These are phyloP conservation scores for Rhagoletis pomonella DNA, from an alignment of 1,140 invertebrate species.

Conservation along the genomic window DNA sequence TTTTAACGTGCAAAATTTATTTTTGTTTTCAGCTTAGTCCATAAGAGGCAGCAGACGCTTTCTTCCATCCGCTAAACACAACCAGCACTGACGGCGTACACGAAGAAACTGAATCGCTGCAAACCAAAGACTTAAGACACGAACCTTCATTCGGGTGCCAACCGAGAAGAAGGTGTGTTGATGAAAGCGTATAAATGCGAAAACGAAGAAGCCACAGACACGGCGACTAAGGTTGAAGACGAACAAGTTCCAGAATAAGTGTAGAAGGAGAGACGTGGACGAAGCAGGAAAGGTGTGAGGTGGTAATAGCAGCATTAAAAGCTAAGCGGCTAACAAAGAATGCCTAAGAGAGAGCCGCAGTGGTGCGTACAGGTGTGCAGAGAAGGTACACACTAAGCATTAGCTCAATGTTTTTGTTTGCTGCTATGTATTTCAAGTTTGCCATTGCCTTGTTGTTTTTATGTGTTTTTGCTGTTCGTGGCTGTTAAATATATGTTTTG, in stretches of 20 bases:
- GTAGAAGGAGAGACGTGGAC: not conserved
- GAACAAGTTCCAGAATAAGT: not conserved
- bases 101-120: conserved; percentile 38
- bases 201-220: not conserved
- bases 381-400: not conserved
- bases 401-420: not conserved
- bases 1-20: not conserved
- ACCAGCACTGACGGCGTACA: conserved; percentile 40
- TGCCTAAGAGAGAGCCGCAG: not conserved
- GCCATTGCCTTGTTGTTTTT: conserved; percentile 7
- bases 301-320: conserved; percentile 4
- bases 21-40: not conserved
- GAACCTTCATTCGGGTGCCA: conserved; percentile 17
- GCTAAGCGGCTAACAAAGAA: not conserved
- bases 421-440: not conserved
- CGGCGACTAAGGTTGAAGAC: not conserved
- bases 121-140: conserved; percentile 52
- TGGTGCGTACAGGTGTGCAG: not conserved
- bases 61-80: conserved; percentile 24
- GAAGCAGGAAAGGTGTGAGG: not conserved
- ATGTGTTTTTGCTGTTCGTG: not conserved
- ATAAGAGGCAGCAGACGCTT: not conserved
- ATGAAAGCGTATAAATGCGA: conserved; percentile 22
- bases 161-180: not conserved
- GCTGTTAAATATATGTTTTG: not conserved